Evolutionary conservation across 2,797 vertebrate genomes (phyloP).

Genomic region (Pseudochirops corinnae): DNA sequence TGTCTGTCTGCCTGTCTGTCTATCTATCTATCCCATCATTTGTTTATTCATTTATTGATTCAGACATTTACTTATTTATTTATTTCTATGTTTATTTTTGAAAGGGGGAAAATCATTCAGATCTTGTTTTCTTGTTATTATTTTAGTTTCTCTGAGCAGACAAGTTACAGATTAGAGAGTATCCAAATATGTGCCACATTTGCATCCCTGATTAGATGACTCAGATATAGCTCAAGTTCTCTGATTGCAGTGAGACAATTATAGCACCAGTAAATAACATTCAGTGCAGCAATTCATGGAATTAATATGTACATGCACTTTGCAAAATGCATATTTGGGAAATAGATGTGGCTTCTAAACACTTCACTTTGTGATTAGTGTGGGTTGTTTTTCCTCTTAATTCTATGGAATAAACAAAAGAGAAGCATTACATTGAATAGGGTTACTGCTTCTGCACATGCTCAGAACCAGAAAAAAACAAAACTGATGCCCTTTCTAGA

Average conservation of each 20-base stretch:
- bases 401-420: background rate
- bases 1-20: too few species aligned
- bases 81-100: background rate
- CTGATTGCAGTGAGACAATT: background rate
- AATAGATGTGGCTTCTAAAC: background rate
- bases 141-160: background rate
- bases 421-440: background rate
- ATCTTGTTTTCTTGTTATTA: background rate
- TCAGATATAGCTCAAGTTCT: background rate
- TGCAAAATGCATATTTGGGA: background rate
- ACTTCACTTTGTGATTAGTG: background rate
- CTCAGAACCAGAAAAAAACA: background rate
- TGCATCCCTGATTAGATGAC: background rate
- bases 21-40: background rate
- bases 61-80: background rate
- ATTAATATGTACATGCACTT: background rate
- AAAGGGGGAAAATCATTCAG: background rate
- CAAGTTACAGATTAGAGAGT: background rate
- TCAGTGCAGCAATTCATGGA: background rate
- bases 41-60: background rate
- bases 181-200: background rate
- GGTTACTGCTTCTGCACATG: background rate
- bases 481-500: background rate
- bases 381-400: background rate
- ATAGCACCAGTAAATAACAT: background rate